Percentiles rank a stretch among this genome's conserved stretches.
phyloP scores from a whole-genome alignment of 2,888 invertebrate species.

The Tenthredo mesomela region DNA sequence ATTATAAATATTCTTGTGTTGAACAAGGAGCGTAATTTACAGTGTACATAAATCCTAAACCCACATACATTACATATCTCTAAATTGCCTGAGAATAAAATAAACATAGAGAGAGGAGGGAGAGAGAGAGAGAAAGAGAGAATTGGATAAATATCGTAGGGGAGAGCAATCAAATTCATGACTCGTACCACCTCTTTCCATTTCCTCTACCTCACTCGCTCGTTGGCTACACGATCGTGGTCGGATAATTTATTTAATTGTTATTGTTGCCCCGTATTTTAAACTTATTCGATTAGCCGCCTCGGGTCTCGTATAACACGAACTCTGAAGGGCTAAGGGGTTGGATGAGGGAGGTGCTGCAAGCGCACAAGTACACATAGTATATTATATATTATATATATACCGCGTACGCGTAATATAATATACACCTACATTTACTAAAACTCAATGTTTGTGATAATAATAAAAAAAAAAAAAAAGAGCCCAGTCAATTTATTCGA shows the following conservation, averaged over 20 bases:
- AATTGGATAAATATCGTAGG: slow-evolving; percentile 1
- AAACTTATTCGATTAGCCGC: slow-evolving; percentile 49
- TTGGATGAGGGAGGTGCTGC: not conserved
- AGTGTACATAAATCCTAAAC: slow-evolving; percentile 3
- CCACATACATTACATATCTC: not conserved
- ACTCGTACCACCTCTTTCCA: not conserved
- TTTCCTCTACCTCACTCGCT: not conserved
- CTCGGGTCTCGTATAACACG: slow-evolving; percentile 1
- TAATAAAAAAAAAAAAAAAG: too few relatives aligned
- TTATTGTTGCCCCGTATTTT: slow-evolving; percentile 46
- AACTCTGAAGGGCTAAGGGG: not conserved
- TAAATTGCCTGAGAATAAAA: not conserved
- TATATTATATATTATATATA: too few relatives aligned
- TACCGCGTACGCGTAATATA: not conserved
- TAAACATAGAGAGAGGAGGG: not conserved
- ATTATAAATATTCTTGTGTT: not conserved
- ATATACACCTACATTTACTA: not conserved
- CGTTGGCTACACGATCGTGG: not conserved
- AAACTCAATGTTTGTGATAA: not conserved
- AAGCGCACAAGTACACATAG: not conserved
- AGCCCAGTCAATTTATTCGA: slow-evolving; percentile 34
- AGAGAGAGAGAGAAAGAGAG: not conserved
- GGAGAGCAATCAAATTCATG: slow-evolving; percentile 45
- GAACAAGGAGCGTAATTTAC: not conserved
- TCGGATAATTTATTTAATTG: slow-evolving; percentile 45